A percentile compares a stretch with the other conserved stretches of the same genome.
Conservation (phyloP, 2,888 invertebrate species). For the Oscheius sp. region DNA sequence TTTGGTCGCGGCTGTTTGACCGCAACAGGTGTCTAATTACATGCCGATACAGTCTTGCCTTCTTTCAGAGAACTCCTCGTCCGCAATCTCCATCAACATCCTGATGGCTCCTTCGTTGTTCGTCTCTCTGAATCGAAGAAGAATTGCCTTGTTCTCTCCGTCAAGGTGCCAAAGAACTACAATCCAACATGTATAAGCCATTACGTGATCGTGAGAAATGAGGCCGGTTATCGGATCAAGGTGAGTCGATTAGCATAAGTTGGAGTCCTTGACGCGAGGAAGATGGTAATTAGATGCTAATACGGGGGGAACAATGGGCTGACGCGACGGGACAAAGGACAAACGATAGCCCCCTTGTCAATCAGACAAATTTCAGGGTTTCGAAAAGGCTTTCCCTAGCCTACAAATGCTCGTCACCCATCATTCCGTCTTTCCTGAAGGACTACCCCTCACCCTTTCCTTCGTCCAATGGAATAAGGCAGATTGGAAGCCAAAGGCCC, state of each 20-base stretch:
- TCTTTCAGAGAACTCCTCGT: slow-evolving; percentile 40
- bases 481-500: slow-evolving; percentile 32
- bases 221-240: slow-evolving; percentile 48
- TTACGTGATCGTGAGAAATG: slow-evolving; percentile 50
- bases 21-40: slow-evolving; percentile 22
- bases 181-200: slow-evolving; percentile 47
- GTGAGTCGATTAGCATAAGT: slow-evolving; percentile 30
- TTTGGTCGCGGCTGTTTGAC: slow-evolving; percentile 9
- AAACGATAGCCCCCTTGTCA: not conserved
- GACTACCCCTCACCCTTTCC: slow-evolving; percentile 43
- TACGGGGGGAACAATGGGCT: not conserved
- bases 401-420: slow-evolving; percentile 55
- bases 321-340: not conserved
- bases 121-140: slow-evolving; percentile 45
- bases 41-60: not conserved
- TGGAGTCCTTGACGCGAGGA: slow-evolving; percentile 13
- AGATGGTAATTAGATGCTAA: not conserved
- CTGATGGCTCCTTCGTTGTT: slow-evolving; percentile 53
- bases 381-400: slow-evolving; percentile 42
- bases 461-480: slow-evolving; percentile 50
- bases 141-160: slow-evolving; percentile 45
- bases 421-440: slow-evolving; percentile 48
- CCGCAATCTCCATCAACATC: slow-evolving; percentile 40
- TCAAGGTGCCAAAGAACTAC: slow-evolving; percentile 45
- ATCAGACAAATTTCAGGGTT: slow-evolving; percentile 23